Base-by-base conservation (phyloP, 2,113 vertebrate species). In the Sterna hirundo region DNA sequence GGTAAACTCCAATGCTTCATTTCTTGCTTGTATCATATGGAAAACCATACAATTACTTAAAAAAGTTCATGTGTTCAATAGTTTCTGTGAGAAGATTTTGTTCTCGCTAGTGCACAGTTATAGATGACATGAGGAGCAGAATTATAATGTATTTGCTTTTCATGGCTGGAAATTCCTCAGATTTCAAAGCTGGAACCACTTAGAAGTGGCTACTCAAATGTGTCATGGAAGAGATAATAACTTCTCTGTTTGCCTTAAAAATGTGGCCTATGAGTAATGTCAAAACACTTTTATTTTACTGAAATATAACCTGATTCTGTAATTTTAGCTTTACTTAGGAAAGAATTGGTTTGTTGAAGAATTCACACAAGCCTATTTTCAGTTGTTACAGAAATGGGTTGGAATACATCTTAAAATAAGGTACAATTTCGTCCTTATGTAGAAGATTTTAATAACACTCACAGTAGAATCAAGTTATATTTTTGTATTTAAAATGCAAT, bases 171-270 rank as follows among this genome's bases (percentile, higher is more conserved):
- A 94, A 88, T 78, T 68, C 26, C 77, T 93, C 80, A 66, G 34
- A 88, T 96, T 86, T 97, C 93, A 95, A 96, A 97, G 91, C 93
- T 97, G 86, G 72, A 97, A 95, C 94, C 72, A 79, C 93, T 96
- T 95, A 97, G 96, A 95, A 96, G 88, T 61, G 55, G 86, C 91
- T 94, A 88, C 91, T 96, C 64, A 65, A 76, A 92, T 88, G 58
- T 97, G 91, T 94, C 95, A 90, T 51, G 27, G 75, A 95, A 86
- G 78, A 96, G 91, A 93, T 96, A 96, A 96, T 95, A 96, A 81
- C 78, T 87, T 95, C 83, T 96, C 94, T 95, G 88, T 94, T 97
- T 95, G 65, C 80, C 44, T 68, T 96, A 95, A 91, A 97, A 97
- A 86, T 94, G 76, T 92, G 77, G 76, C 57, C 85, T 52, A 88